A percentile compares a stretch with the other conserved stretches of the same genome.
Conservation (phyloP, 2,113 vertebrate genomes). For the Erpornis zantholeuca region DNA sequence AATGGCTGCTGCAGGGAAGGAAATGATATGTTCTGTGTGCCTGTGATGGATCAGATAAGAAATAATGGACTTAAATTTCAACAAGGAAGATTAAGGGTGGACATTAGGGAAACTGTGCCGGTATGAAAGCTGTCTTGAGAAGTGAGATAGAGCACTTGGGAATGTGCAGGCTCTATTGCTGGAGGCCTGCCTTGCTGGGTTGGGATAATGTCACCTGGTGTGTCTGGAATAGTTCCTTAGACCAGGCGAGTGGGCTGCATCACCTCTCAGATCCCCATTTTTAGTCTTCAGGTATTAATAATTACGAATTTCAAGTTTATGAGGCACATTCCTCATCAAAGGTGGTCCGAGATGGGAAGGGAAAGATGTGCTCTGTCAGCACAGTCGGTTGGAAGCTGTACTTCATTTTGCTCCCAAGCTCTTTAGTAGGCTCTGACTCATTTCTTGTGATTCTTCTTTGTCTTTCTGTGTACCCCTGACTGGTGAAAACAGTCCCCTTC, state of each 20-base stretch:
- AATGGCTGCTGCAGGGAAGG: not conserved
- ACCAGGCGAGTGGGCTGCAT: not conserved
- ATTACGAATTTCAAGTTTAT: not conserved
- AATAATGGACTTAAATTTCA: not conserved
- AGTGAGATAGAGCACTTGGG: not conserved
- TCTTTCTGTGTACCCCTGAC: not conserved
- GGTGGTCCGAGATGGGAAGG: not conserved
- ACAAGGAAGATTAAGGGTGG: not conserved
- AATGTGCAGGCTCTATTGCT: not conserved
- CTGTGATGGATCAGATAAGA: not conserved
- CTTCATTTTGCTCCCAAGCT: not conserved
- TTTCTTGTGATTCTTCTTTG: not conserved
- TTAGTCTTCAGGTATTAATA: not conserved
- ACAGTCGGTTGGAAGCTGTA: not conserved
- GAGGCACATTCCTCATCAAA: rapidly evolving
- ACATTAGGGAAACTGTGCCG: rapidly evolving
- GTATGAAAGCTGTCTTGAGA: not conserved
- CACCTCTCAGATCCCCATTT: not conserved
- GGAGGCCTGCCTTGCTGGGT: not conserved
- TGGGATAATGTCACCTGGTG: not conserved
- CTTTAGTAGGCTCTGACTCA: not conserved
- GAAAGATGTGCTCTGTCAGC: rapidly evolving
- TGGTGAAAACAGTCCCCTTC: not conserved
- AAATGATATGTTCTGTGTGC: not conserved
- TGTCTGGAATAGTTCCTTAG: not conserved